Base-by-base conservation (phyloP, 1,140 invertebrate genomes). In the Drosophila novamexicana region DNA sequence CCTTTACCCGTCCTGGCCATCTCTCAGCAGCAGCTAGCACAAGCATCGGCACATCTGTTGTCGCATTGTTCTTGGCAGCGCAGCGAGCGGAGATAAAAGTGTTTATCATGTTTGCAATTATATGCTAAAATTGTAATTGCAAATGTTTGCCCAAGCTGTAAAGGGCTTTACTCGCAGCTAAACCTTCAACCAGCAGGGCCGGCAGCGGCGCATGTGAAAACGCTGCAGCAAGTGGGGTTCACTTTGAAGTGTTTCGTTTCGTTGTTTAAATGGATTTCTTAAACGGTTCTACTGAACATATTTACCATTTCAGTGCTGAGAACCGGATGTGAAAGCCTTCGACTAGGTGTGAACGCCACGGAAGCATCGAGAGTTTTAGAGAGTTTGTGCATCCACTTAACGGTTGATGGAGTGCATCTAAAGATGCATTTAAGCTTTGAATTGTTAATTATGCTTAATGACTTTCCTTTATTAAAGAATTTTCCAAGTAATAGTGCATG, bases 81-180 rank as follows among this genome's bases (percentile, higher is more conserved):
- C 66, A 66, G 74, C 77, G 52, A 66, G 58, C 58, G 42, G 67
- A 59, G 84, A 89, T 89, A 89, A 89, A 89, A 89, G 85, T 89
- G 84, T 89, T 89, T 89, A 89, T 89, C 85, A 89, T 89, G 84
- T 90, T 89, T 90, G 84, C 84, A 89, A 89, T 89, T 89, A 89
- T 89, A 89, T 89, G 84, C 84, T 89, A 89, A 89, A 89, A 89
- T 89, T 89, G 84, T 89, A 89, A 89, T 90, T 89, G 84, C 84
- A 89, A 89, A 89, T 89, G 84, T 89, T 89, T 89, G 75, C 84
- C 80, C 69, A 88, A 89, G 84, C 80, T 77, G 61, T 67, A 72
- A 75, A 84, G 84, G 84, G 80, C 76, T 89, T 77, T 79, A 77
- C 76, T 76, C 67, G 71, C 68, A 79, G 76, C 74, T 73, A 84